Conservation (phyloP, 92 coral and sea anemone genomes). For the Actinernus sp. region DNA sequence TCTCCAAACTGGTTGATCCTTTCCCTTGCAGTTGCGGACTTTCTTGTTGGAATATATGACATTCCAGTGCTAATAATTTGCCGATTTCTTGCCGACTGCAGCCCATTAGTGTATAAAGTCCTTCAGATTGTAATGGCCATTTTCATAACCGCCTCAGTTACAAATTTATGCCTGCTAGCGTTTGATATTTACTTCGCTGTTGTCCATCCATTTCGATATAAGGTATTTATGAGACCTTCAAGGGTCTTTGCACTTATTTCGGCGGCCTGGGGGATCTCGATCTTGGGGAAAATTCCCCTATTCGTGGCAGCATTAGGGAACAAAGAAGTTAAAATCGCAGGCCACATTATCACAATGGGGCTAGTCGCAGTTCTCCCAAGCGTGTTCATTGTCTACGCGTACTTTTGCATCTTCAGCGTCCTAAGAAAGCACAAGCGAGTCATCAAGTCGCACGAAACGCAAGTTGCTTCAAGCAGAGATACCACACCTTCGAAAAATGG, state of each 20-base stretch:
- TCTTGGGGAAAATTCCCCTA: slow-evolving; percentile 4
- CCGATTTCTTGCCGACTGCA: not conserved
- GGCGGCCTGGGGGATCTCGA: slow-evolving; percentile 15
- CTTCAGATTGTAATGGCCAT: slow-evolving; percentile 1
- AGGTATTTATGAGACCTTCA: slow-evolving; percentile 1
- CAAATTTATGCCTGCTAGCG: slow-evolving; percentile 14
- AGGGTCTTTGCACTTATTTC: slow-evolving; percentile 12
- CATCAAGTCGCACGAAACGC: slow-evolving; percentile 13
- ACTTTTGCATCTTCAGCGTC: not conserved
- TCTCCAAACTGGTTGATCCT: slow-evolving; percentile 27
- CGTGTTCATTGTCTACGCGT: slow-evolving; percentile 19
- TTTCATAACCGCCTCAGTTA: slow-evolving; percentile 13
- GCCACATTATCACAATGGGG: slow-evolving; percentile 3
- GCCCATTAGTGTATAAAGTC: slow-evolving; percentile 2
- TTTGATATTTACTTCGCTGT: slow-evolving; percentile 26
- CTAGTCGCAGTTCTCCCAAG: slow-evolving; percentile 15
- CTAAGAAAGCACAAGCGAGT: slow-evolving; percentile 6
- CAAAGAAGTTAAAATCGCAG: not conserved
- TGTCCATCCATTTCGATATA: slow-evolving; percentile 15
- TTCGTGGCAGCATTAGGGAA: not conserved
- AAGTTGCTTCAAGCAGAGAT: slow-evolving; percentile 4
- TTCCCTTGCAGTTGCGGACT: slow-evolving; percentile 20
- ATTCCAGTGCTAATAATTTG: slow-evolving; percentile 8
- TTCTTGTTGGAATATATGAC: slow-evolving; percentile 5
- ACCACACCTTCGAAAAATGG: not conserved